Evolutionary conservation across 2,888 invertebrate genomes (phyloP), one percentile per base, ranked within the genome.

Genomic region (Callyntrura sp.): DNA sequence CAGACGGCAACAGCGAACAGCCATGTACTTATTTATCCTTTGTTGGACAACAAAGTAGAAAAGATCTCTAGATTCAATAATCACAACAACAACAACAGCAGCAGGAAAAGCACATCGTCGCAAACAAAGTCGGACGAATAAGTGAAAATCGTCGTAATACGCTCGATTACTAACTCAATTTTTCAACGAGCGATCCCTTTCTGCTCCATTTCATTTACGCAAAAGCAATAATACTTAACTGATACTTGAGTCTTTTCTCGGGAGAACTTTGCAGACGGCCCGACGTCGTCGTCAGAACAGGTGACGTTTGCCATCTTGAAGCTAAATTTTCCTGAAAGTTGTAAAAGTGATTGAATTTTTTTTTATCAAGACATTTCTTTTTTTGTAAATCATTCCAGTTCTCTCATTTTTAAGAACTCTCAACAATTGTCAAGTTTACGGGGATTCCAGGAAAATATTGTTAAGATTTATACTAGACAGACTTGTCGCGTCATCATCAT

Each of bases 111-210:
- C 55, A 73, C 84, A 84, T 84, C 84, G 35, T 43, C 25, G 25
- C 6, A 25, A 9, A 62, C 1, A 35, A 35, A 35, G 35, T 43
- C 17, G 11, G 6, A 0, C 17, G 68, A 51, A 60, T 55, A 86
- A 78, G 79, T 62, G 28, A 81, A 25, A 85, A 73, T 85, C 78
- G 85, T 85, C 78, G 85, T 88, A 82, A 76, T 35, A 88, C 68
- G 70, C 89, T 85, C 89, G 89, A 89, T 89, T 89, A 89, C 79
- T 89, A 78, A 84, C 89, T 89, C 89, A 78, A 79, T 20, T 84
- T n/a, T 62, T n/a, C 51, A 76, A 35, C 55, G 83, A 83, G 73
- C 14, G 82, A 83, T 83, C 83, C 55, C 78, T 84, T 35, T 35
- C 6, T 84, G 51, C 43, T 82, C 43, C 70, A 76, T 43, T n/a